A percentile compares a stretch with the other conserved stretches of the same genome.
phyloP scores from a whole-genome alignment of 2,113 vertebrate genomes.

The Lagopus leucura region DNA sequence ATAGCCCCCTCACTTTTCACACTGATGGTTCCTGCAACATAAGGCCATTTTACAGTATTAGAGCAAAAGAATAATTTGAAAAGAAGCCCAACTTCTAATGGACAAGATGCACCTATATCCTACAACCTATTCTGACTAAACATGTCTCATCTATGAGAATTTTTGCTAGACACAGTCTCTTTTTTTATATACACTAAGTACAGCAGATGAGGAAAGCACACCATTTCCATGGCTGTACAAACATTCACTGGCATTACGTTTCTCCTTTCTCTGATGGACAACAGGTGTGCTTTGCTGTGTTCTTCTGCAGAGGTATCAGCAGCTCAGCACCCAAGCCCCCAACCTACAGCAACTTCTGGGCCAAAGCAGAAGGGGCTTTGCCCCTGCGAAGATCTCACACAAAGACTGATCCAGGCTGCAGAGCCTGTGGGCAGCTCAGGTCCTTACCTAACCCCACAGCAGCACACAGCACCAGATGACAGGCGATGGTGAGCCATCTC shows the following conservation, averaged over 20 bases:
- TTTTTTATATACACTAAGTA: neutral
- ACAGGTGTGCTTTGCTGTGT: neutral
- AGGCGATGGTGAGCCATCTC: neutral
- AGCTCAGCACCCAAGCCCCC: neutral
- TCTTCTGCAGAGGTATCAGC: neutral
- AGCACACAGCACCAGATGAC: neutral
- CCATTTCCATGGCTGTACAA: neutral
- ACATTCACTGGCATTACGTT: neutral
- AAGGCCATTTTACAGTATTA: accelerated
- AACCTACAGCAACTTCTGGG: neutral
- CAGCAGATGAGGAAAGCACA: neutral
- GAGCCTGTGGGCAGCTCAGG: neutral
- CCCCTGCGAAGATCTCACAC: neutral
- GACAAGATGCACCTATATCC: neutral
- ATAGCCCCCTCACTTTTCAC: neutral
- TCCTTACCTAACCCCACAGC: neutral
- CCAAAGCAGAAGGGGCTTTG: neutral
- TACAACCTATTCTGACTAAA: neutral
- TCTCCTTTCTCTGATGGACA: neutral
- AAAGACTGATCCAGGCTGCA: neutral
- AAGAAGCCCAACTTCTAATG: neutral
- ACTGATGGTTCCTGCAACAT: neutral
- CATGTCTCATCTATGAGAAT: neutral
- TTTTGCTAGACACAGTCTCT: neutral
- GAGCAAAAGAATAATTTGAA: neutral